These are phyloP conservation scores for Drosophila siamana DNA, from an alignment of 2,888 invertebrate genomes.

Conservation along the genomic window DNA sequence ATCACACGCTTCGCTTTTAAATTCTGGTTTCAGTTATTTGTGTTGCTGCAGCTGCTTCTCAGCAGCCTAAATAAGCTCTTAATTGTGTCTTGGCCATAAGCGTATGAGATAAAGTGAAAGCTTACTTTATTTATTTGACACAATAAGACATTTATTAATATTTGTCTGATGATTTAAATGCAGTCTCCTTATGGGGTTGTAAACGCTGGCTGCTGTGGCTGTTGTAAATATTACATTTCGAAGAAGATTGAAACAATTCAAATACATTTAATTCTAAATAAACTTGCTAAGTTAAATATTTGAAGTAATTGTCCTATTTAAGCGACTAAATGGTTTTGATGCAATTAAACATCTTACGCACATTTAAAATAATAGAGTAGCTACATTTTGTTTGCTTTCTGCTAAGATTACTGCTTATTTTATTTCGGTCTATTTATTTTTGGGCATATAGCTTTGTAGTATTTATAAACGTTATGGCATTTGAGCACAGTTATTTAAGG, in stretches of 20 bases:
- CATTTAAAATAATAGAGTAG: too few species aligned
- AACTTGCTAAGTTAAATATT: too few species aligned
- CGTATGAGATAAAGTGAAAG: background rate
- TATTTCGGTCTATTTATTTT: background rate
- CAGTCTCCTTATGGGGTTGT: background rate
- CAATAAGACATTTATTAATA: constrained; percentile 12
- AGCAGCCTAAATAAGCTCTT: constrained; percentile 13
- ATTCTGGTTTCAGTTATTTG: constrained; percentile 15
- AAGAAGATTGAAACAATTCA: too few species aligned
- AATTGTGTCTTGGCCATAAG: constrained; percentile 2
- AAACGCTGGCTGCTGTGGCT: too few species aligned
- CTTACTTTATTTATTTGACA: constrained; percentile 7
- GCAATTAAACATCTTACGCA: too few species aligned
- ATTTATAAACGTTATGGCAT: background rate
- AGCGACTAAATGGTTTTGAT: too few species aligned
- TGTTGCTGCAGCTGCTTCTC: constrained; percentile 11
- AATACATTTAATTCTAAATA: too few species aligned
- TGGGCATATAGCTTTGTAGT: background rate
- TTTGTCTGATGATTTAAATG: background rate
- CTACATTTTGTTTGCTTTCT: background rate
- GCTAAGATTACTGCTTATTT: background rate
- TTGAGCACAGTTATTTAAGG: background rate
- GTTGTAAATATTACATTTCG: too few species aligned
- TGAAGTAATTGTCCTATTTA: too few species aligned
- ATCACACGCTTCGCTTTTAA: constrained; percentile 5